These are phyloP conservation scores for Ochotona curzoniae DNA, from an alignment of 2,113 vertebrate genomes.

Conservation along the genomic window DNA sequence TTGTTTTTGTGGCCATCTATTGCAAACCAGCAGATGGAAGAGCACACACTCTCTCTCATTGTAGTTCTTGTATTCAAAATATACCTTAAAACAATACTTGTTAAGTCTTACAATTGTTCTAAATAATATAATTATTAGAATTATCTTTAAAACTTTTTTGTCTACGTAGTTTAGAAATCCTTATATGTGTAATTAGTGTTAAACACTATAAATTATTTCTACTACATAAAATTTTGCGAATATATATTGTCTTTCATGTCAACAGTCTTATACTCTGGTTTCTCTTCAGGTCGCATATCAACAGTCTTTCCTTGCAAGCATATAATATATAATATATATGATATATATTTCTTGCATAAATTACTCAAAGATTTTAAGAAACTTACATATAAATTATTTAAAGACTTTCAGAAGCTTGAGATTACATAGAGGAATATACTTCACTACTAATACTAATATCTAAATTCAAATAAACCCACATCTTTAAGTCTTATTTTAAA, in stretches of 20 bases:
- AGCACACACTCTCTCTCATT: too few relatives aligned
- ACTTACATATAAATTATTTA: background rate
- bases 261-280: background rate
- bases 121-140: background rate
- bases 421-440: background rate
- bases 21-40: too few relatives aligned
- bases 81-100: too few relatives aligned
- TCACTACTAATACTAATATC: background rate
- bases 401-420: background rate
- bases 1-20: too few relatives aligned
- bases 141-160: background rate
- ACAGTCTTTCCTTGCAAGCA: conserved; percentile 1
- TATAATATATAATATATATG: background rate
- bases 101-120: too few relatives aligned
- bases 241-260: background rate
- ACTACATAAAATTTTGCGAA: background rate
- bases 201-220: conserved; percentile 12
- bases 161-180: background rate
- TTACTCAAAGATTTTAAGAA: too few relatives aligned
- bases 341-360: too few relatives aligned
- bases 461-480: background rate
- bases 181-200: conserved; percentile 5
- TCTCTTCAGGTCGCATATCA: too few relatives aligned
- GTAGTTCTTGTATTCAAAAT: too few relatives aligned
- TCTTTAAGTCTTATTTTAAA: background rate